phyloP scores from a whole-genome alignment of 2,113 vertebrate species.

The Sclerurus mexicanus region DNA sequence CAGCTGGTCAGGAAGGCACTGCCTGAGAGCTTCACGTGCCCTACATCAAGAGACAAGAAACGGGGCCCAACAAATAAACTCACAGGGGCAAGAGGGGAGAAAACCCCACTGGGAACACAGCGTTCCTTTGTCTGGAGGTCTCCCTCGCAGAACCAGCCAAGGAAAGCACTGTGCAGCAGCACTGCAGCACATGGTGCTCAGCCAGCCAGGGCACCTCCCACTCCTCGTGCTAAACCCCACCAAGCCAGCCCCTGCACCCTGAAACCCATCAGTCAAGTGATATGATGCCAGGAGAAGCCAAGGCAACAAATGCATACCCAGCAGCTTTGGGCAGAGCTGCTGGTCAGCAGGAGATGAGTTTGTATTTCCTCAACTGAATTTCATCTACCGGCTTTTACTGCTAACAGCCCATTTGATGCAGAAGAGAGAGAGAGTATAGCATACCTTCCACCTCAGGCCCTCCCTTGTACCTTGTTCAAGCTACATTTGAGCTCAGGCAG shows the following conservation, averaged over 20 bases:
- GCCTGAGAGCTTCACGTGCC: constrained; percentile 95
- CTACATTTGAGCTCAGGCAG: neutral
- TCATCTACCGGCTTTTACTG: neutral
- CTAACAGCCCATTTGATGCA: neutral
- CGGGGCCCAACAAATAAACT: constrained; percentile 77
- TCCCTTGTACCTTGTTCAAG: neutral
- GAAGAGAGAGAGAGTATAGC: neutral
- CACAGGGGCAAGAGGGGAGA: constrained; percentile 63
- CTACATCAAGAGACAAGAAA: constrained; percentile 79
- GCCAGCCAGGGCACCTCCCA: neutral
- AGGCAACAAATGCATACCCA: neutral
- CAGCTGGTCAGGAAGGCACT: constrained; percentile 98
- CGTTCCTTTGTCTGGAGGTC: neutral
- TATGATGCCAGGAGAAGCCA: rapidly evolving
- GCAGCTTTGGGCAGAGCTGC: neutral
- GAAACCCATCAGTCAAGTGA: neutral
- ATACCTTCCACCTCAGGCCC: neutral
- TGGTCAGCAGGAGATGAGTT: neutral
- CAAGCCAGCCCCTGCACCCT: neutral
- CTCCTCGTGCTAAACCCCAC: neutral
- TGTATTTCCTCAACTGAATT: neutral
- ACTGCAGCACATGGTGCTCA: rapidly evolving
- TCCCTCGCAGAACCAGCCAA: neutral
- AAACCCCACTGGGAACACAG: neutral
- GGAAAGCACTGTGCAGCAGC: neutral